phyloP scores from a whole-genome alignment of 2,797 vertebrate genomes.

The Xerus rutilus region DNA sequence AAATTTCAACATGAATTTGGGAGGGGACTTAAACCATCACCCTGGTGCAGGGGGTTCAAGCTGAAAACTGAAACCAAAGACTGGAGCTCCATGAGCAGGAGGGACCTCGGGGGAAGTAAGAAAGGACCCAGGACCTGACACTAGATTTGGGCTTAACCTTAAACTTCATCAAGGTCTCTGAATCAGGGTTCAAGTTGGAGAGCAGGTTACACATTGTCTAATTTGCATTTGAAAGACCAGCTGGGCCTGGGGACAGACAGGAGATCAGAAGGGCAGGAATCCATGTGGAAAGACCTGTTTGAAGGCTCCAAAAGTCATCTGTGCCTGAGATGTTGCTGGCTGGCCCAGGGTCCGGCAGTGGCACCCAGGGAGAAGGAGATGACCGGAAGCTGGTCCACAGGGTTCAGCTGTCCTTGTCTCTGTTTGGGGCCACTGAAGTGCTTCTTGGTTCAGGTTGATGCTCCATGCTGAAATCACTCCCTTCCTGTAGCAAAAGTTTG shows the following conservation, averaged over 20 bases:
- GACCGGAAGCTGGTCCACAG: not conserved
- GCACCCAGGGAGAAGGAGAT: no score
- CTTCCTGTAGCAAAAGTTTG: rapidly evolving
- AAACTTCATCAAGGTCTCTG: not conserved
- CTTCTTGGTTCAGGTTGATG: not conserved
- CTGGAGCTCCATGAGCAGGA: rapidly evolving
- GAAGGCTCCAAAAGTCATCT: not conserved
- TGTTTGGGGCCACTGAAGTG: not conserved
- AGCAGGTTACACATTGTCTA: not conserved
- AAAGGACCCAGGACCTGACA: not conserved
- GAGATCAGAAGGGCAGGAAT: not conserved
- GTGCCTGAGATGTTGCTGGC: not conserved
- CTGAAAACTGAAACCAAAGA: not conserved
- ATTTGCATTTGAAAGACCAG: not conserved
- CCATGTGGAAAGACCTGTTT: not conserved
- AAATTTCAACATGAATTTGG: no score
- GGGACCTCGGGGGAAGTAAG: not conserved
- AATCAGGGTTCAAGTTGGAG: not conserved
- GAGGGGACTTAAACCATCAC: not conserved
- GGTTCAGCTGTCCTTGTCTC: not conserved
- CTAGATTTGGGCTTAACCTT: not conserved
- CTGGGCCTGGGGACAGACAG: not conserved
- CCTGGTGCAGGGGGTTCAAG: not conserved
- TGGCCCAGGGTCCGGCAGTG: not conserved
- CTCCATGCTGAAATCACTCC: not conserved